phyloP scores from a whole-genome alignment of 2,888 invertebrate species.

The Odiellus spinosus region DNA sequence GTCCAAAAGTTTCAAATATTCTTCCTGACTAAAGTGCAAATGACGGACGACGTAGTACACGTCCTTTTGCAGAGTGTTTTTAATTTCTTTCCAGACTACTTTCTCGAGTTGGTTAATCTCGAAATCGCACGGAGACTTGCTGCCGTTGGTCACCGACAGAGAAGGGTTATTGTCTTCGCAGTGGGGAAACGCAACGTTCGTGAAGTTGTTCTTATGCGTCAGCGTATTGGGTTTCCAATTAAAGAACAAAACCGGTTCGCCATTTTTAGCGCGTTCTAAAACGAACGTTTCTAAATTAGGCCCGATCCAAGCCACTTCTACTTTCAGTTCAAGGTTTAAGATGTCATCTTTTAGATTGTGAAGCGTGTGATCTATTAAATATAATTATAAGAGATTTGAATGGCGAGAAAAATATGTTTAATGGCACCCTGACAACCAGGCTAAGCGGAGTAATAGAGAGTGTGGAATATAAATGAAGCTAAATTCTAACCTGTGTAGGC shows the following conservation, averaged over 20 bases:
- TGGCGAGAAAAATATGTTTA: neutral
- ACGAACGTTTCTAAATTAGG: slow-evolving; percentile 35
- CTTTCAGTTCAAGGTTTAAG: slow-evolving; percentile 39
- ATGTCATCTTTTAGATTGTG: slow-evolving; percentile 37
- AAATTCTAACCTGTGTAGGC: slow-evolving; percentile 30
- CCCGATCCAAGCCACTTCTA: slow-evolving; percentile 55
- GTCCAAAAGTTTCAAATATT: slow-evolving; percentile 38
- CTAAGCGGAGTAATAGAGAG: neutral
- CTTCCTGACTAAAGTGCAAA: slow-evolving; percentile 34
- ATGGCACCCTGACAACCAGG: neutral
- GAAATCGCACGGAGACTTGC: slow-evolving; percentile 42
- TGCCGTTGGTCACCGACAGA: neutral
- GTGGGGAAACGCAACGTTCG: slow-evolving; percentile 44
- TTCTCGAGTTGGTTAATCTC: slow-evolving; percentile 51
- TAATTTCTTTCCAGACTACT: slow-evolving; percentile 24
- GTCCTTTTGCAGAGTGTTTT: slow-evolving; percentile 17
- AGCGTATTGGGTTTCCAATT: slow-evolving; percentile 46
- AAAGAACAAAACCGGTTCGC: slow-evolving; percentile 41
- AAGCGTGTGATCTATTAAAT: slow-evolving; percentile 8
- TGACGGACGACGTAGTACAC: slow-evolving; percentile 26
- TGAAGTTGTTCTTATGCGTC: slow-evolving; percentile 27
- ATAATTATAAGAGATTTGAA: neutral
- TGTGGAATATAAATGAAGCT: neutral
- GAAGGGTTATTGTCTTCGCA: slow-evolving; percentile 36
- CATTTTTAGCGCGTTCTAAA: slow-evolving; percentile 20